These are phyloP conservation scores for Periparus ater DNA, from an alignment of 2,797 vertebrate genomes.

Conservation along the genomic window DNA sequence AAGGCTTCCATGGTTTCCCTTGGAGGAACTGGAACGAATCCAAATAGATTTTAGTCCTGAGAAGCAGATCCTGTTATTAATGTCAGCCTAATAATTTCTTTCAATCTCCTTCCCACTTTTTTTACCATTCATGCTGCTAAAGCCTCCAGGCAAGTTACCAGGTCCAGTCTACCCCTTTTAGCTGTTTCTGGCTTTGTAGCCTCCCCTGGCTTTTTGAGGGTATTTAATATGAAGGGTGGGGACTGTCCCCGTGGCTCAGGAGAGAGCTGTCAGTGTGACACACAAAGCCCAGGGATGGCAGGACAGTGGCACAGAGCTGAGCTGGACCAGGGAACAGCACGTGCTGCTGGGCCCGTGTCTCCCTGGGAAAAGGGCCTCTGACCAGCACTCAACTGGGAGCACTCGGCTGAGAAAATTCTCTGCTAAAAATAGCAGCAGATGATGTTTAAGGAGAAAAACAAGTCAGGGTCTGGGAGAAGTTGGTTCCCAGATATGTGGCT, in stretches of 20 bases:
- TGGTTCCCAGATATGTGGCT: constrained; percentile 38
- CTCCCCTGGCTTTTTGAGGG: background rate
- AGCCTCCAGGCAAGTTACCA: background rate
- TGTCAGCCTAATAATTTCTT: constrained; percentile 4
- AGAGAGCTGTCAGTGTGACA: background rate
- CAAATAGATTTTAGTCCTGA: constrained; percentile 22
- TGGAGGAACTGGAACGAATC: constrained; percentile 18
- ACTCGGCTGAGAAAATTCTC: constrained; percentile 54
- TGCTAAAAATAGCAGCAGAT: constrained; percentile 74
- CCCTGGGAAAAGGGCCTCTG: constrained; percentile 49
- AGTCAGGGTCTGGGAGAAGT: constrained; percentile 50
- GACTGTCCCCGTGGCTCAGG: background rate
- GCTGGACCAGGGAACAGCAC: background rate
- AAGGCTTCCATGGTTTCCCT: constrained; percentile 32
- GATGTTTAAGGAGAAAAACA: constrained; percentile 55
- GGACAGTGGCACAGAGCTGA: background rate
- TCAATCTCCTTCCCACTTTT: background rate
- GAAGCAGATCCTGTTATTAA: constrained; percentile 43
- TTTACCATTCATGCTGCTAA: background rate
- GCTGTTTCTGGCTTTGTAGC: background rate
- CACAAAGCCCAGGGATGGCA: background rate
- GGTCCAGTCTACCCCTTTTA: background rate
- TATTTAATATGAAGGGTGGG: fast-evolving
- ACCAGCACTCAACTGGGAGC: constrained; percentile 42
- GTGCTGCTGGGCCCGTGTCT: background rate